Percentiles rank a stretch among this genome's conserved stretches.
These are phyloP conservation scores for Hydrolagus colliei DNA, from an alignment of 2,797 vertebrate genomes.

Conservation along the genomic window DNA sequence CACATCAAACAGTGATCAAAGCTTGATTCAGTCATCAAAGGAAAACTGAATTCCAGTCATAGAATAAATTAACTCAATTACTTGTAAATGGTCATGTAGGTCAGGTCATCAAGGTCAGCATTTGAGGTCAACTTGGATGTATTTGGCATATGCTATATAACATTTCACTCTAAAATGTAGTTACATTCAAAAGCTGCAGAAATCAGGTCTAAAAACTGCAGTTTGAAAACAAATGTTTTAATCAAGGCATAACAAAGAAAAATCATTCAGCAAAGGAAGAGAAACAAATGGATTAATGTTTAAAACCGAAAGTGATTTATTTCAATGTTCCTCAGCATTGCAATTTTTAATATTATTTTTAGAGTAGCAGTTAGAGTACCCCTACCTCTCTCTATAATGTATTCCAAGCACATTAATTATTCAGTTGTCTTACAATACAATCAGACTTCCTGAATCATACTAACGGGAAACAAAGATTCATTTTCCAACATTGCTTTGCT, in stretches of 20 bases:
- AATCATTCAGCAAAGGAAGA: background rate
- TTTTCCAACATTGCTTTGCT: constrained; percentile 22
- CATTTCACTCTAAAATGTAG: background rate
- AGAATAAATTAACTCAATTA: background rate
- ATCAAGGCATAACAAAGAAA: background rate
- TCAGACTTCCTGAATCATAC: constrained; percentile 27
- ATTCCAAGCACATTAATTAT: constrained; percentile 26
- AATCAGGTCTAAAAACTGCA: too few species aligned
- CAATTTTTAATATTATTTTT: background rate
- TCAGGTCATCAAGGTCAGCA: background rate
- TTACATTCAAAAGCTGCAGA: too few species aligned
- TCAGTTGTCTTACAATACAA: constrained; percentile 18
- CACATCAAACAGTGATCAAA: background rate
- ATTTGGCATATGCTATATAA: too few species aligned
- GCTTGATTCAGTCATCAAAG: background rate
- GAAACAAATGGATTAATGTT: constrained; percentile 15
- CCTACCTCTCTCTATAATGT: background rate
- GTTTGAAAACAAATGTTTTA: background rate
- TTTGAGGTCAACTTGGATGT: background rate
- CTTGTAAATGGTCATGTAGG: background rate
- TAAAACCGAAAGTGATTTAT: too few species aligned
- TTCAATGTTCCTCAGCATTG: too few species aligned
- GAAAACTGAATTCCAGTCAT: background rate
- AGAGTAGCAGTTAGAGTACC: background rate
- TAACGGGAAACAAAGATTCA: constrained; percentile 25